Evolutionary conservation across 2,888 invertebrate species (phyloP), one percentile per base, ranked within the genome.

Genomic region (Oscheius onirici): DNA sequence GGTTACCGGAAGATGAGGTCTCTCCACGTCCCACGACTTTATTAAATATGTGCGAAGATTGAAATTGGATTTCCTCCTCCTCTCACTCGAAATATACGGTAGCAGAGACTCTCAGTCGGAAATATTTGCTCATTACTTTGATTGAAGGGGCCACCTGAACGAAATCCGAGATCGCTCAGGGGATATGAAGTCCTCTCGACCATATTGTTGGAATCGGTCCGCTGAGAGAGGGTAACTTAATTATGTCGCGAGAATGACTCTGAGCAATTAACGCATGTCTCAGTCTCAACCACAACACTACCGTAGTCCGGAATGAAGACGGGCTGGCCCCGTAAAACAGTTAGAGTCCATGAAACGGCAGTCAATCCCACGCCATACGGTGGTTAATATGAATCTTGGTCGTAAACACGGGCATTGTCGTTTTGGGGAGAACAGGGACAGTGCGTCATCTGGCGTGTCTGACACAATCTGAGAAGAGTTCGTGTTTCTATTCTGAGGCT

Each of bases 41-140:
- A 69, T 69, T 69, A 69, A 69, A 69, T 69, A 69, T 69, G 70
- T 70, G 70, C 63, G 70, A 63, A 70, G 70, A 70, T 70, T 70
- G 70, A 63, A 70, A 70, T 70, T 70, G 70, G 70, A 70, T 70
- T 70, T 63, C 70, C 43, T 11, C 10, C 11, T 17, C 40, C 17
- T 40, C n/a, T 24, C 49, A 10, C 49, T 49, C 49, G 22, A 17
- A 49, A 49, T 22, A 49, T 22, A 28, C 24, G 26, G 44, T 26
- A 20, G 11, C 8, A 10, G 22, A 44, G 46, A 26, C 46, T 43
- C 61, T 63, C 54, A 43, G 52, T 34, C 66, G 40, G 52, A 28
- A 28, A 10, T 78, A 71, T 79, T 79, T 76, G 76, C 75, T 74
- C 76, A 79, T 79, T 76, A 79, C 78, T 76, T 75, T 79, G 78